Evolutionary conservation across 1,140 invertebrate species (phyloP), one percentile per base, ranked within the genome.

Genomic region (Polypedilum vanderplanki): DNA sequence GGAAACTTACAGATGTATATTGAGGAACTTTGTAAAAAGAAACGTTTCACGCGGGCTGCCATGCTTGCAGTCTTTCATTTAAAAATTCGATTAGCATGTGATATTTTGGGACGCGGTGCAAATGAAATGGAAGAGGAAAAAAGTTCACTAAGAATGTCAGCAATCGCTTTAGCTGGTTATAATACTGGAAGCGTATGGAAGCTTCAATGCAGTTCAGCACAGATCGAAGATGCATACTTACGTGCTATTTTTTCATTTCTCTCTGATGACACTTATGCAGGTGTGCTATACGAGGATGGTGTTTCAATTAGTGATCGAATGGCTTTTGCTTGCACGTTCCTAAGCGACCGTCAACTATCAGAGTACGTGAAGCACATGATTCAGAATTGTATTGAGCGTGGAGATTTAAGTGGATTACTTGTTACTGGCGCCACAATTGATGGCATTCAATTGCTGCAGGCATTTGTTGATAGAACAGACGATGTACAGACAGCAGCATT

Each of bases 401-500:
- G 95, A 5, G 89, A 94, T 84, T 85, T 98, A 15, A 89, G 92
- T 79, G 96, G 94, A 20, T 85, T 98, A 75, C 84, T 98, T 76
- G 84, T 98, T 24, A 96, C 94, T 73, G 94, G 91, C n/a, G 87
- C 88, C 75, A 88, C 86, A 76, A 78, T 84, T 12, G 90, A 93
- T 77, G 90, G 91, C 64, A 86, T 98, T 40, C 88, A 90, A 74
- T 84, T 98, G 77, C 83, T 98, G 76, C 94, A 97, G 82, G 88
- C 88, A 77, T 97, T 96, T 84, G 86, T 98, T 77, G 94, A 98
- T 83, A 84, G 85, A n/a, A 93, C 93, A 0, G 92, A 92, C 40
- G 97, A 98, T 86, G 90, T 98, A 74, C 96, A 98, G 84, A 95
- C 94, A 33, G 94, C 91, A 2, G 90, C 92, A 80, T 83, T 97